Base-by-base conservation (phyloP, 2,888 invertebrate genomes). In the Diplazon laetatorius region DNA sequence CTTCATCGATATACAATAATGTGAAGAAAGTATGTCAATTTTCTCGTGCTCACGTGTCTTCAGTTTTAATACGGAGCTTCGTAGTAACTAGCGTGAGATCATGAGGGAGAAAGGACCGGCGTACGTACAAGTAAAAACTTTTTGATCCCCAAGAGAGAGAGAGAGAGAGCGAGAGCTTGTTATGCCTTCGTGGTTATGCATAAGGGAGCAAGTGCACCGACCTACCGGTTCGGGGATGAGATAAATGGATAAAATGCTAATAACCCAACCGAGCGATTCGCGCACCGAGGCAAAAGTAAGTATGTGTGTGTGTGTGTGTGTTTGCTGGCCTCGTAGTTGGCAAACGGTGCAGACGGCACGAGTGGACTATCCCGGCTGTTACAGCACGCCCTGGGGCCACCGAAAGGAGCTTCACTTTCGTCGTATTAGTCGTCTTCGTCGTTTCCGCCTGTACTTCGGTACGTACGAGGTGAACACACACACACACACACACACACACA, bases 231-330 rank as follows among this genome's bases (percentile, higher is more conserved):
- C 30, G 14, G 69, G 42, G 57, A 68, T 55, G 76, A 81, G 71
- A 80, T 82, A 79, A 82, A 78, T 80, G 70, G 75, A 79, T 82
- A 78, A 79, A 82, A 82, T 80, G 80, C 75, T 82, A 82, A 82
- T 82, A 78, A 80, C 57, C 71, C 69, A 50, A 48, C 65, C 65
- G 65, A 75, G 46, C 59, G 60, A 68, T 74, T 30, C 52, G 46
- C 57, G 57, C 57, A 39, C 20, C 37, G 30, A n/a, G 44, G 52
- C 22, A 52, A 22, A 20, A 25, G 48, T 37, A 57, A 35, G 44
- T 46, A 59, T n/a, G 9, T n/a, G 39, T 37, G 39, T 39, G 44
- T 55, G 30, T 37, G 9, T 12, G 20, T 4, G 8, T 20, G 46
- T 18, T 16, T 6, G 22, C 16, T 20, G 44, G 12, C 35, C 22